Base-by-base conservation (phyloP, 1,140 invertebrate genomes). In the Caerostris extrusa region DNA sequence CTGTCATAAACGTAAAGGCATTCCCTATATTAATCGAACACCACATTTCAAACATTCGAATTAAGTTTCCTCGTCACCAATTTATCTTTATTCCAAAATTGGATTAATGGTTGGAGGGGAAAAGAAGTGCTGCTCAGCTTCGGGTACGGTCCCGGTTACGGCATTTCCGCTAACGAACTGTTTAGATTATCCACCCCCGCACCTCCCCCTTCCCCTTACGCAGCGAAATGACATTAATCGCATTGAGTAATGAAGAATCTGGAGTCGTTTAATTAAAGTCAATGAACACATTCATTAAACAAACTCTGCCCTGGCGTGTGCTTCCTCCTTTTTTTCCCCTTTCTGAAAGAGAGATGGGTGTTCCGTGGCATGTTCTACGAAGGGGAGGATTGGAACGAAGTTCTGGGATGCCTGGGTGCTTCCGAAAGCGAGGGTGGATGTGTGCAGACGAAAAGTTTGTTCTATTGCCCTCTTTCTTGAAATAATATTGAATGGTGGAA, bases 261-360 rank as follows among this genome's bases (percentile, higher is more conserved):
- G 34, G 53, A 50, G 34, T 77, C 50, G 71, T 77, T 77, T 77
- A 77, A 77, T 77, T 77, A 77, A 77, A 77, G 71, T 77, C 71
- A 77, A 14, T 77, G 71, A 77, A 50, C 34, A 77, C 71, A 77
- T 77, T 77, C 71, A 77, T 50, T 77, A 53, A 77, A 50, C 34
- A 53, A 50, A 77, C 71, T 77, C 71, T 12, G 34, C 34, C 53
- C 71, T 77, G 7, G 71, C 10, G 17, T 14, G 71, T 77, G 71
- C 34, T 10, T 19, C 7, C 8, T 12, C 34, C 19, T 12, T 5
- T 5, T 10, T 77, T 77, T 4, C 53, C 53, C 34, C 71, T 77
- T 7, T 77, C 34, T 77, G 71, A 67, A 61, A 17, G 3, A 0
- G 12, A 12, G 7, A 2, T 7, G 67, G n/a, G 19, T 53, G 8